Evolutionary conservation across 1,140 invertebrate species (phyloP), one percentile per base, ranked within the genome.

Genomic region (Platorchestia sp.): DNA sequence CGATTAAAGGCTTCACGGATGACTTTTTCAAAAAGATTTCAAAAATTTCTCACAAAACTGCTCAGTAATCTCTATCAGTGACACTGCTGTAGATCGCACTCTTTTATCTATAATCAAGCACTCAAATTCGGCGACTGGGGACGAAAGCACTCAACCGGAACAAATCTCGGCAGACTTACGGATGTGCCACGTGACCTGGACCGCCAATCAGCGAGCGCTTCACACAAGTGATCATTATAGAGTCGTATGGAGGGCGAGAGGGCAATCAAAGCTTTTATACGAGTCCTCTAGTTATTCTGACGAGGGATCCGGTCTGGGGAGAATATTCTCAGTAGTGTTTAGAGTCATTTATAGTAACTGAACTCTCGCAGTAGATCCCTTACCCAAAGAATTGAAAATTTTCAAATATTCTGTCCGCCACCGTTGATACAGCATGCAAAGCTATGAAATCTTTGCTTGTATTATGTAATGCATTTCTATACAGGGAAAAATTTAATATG

Each of bases 241-340:
- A 44, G 87, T 41, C 87, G n/a, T 44, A 36, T 41, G 14, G 87
- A 89, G 86, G 41, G 47, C 47, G 47, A 51, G 47, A 51, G 59
- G 87, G 87, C 87, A 89, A 89, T 89, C 87, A 44, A 41, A 89
- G 87, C 41, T 44, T 89, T 89, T 89, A 44, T 89, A 89, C 43
- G 87, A 44, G 87, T 75, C 59, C 59, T 75, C 59, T 75, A 75
- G 59, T 36, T 75, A 27, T 75, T 75, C 36, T 75, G 59, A 75
- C 27, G 59, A 75, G 59, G 59, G 59, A 75, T 75, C 27, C 36
- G 59, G 59, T 75, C 59, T 36, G 59, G 59, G 27, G 59, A 75
- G 47, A 75, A 10, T 75, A 27, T 75, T 75, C 59, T 75, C 27
- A 75, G 59, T 27, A 75, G 59, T 75, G 59, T 36, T 75, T 75